These are phyloP conservation scores for Leptogaster cylindrica DNA, from an alignment of 2,888 invertebrate genomes.

Conservation along the genomic window DNA sequence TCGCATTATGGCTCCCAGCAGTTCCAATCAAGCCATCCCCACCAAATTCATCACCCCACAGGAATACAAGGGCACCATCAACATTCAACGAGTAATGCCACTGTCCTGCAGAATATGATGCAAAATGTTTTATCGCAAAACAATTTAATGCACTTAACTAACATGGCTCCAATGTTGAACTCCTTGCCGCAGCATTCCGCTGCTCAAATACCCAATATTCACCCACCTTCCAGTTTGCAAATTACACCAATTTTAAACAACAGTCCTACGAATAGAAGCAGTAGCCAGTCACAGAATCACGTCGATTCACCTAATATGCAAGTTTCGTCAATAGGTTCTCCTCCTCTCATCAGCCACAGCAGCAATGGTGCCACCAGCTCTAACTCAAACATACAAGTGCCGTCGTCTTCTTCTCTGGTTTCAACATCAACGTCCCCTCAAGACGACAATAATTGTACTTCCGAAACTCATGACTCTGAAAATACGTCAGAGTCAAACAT, in stretches of 20 bases:
- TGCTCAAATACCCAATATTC: slow-evolving; percentile 44
- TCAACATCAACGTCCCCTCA: slow-evolving; percentile 47
- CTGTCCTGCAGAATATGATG: slow-evolving; percentile 55
- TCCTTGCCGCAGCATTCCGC: slow-evolving; percentile 44
- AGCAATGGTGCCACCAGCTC: slow-evolving; percentile 46
- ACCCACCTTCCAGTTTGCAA: slow-evolving; percentile 50
- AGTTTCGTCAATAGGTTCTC: slow-evolving; percentile 36
- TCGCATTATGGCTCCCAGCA: slow-evolving; percentile 9
- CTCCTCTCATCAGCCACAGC: slow-evolving; percentile 23
- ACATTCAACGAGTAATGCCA: slow-evolving; percentile 41
- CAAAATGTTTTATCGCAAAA: slow-evolving; percentile 54
- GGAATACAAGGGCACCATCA: slow-evolving; percentile 28
- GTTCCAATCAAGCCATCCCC: slow-evolving; percentile 20
- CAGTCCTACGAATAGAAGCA: slow-evolving; percentile 53
- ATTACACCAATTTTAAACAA: slow-evolving; percentile 52
- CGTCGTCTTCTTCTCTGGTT: slow-evolving; percentile 47
- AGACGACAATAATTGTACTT: neutral
- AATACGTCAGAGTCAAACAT: slow-evolving; percentile 54
- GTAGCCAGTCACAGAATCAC: slow-evolving; percentile 53
- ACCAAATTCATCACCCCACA: slow-evolving; percentile 26
- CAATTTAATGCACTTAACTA: slow-evolving; percentile 57
- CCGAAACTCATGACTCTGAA: slow-evolving; percentile 44
- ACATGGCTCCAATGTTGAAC: slow-evolving; percentile 52
- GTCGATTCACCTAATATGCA: slow-evolving; percentile 49
- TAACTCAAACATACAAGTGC: slow-evolving; percentile 47